A percentile compares a stretch with the other conserved stretches of the same genome.
Conservation (phyloP, 2,113 vertebrate genomes). For the Chamaea fasciata region DNA sequence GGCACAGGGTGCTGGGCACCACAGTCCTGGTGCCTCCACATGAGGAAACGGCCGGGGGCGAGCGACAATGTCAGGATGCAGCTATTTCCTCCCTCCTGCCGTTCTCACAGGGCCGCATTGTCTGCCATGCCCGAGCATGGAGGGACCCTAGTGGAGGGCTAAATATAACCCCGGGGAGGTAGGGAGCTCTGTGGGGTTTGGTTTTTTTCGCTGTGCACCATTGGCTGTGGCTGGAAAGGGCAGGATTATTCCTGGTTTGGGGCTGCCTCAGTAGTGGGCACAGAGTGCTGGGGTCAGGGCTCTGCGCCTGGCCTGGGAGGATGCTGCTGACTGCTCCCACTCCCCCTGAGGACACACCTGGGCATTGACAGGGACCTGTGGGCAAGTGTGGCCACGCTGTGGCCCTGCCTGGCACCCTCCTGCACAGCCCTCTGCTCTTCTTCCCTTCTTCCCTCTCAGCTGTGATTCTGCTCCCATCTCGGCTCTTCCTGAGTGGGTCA, state of each 20-base stretch:
- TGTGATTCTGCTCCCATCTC: rapidly evolving
- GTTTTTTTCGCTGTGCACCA: rapidly evolving
- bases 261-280: rapidly evolving
- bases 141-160: background rate
- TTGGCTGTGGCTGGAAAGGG: rapidly evolving
- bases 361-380: rapidly evolving
- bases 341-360: background rate
- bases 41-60: slow-evolving; percentile 29
- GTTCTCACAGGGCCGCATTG: slow-evolving; percentile 64
- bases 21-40: rapidly evolving
- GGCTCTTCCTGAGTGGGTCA: background rate
- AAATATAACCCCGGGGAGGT: background rate
- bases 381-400: rapidly evolving
- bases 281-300: background rate
- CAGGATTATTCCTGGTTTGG: background rate
- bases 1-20: background rate
- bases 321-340: background rate
- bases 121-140: background rate
- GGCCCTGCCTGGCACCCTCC: background rate
- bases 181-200: background rate
- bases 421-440: background rate
- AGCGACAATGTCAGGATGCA: slow-evolving; percentile 76
- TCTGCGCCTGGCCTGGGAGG: background rate
- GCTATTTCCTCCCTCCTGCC: slow-evolving; percentile 67
- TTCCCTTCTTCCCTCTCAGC: background rate